Conservation (phyloP, 1,140 invertebrate genomes). For the Goniozus legneri region DNA sequence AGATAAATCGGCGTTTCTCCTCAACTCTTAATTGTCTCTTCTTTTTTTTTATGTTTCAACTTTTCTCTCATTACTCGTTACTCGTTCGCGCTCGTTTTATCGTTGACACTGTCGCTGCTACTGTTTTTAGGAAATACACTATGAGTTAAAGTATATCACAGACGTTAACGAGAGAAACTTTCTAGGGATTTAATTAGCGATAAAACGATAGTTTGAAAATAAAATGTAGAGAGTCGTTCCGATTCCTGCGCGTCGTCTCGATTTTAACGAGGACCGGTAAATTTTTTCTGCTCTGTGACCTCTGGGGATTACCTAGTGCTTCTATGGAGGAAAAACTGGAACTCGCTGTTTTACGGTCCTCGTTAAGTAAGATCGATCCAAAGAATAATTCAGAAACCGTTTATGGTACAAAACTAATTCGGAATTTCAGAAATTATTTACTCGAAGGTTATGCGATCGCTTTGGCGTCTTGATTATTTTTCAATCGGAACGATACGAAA, state of each 20-base stretch:
- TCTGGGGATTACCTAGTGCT: too few species aligned
- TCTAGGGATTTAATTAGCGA: slow-evolving; percentile 32
- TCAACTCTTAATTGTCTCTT: slow-evolving; percentile 21
- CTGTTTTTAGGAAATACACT: slow-evolving; percentile 40
- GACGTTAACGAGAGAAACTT: slow-evolving; percentile 48
- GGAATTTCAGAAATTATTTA: too few species aligned
- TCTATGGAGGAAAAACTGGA: too few species aligned
- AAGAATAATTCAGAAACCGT: too few species aligned
- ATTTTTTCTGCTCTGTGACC: too few species aligned
- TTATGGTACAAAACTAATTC: too few species aligned
- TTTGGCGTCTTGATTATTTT: too few species aligned
- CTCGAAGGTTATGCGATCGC: too few species aligned
- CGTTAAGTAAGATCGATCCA: too few species aligned
- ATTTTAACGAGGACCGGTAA: too few species aligned
- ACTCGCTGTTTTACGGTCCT: too few species aligned
- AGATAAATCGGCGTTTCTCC: slow-evolving; percentile 13
- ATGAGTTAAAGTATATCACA: slow-evolving; percentile 53
- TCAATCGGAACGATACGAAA: too few species aligned
- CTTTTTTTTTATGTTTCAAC: slow-evolving; percentile 16
- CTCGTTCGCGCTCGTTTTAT: slow-evolving; percentile 5
- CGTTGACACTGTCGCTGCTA: background rate
- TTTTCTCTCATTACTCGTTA: background rate
- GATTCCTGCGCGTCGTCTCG: slow-evolving; percentile 9
- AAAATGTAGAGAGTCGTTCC: slow-evolving; percentile 16
- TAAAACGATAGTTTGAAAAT: slow-evolving; percentile 6